Evolutionary conservation across 2,113 vertebrate genomes (phyloP), one percentile per base, ranked within the genome.

Genomic region (Camelus dromedarius): DNA sequence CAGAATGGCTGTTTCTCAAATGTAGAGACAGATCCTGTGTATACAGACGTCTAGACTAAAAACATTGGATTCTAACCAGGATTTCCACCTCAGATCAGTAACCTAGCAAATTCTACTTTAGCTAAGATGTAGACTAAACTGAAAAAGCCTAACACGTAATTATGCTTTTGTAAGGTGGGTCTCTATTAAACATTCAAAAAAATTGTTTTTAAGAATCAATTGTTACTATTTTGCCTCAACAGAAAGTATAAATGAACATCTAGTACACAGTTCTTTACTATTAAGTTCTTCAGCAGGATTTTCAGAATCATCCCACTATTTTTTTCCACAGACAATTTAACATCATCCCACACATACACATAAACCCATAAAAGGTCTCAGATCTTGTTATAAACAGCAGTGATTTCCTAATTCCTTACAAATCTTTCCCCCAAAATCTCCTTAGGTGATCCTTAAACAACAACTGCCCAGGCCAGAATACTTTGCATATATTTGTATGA

Each of bases 211-310:
- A 90, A 81, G 22, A 82, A 80, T 54, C 18, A 79, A 58, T 5
- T 89, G 10, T 66, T 84, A 69, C 28, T 82, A 95, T 85, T 94
- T 77, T 89, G 60, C 52, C 62, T 85, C 54, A 94, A 90, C 8
- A 95, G 56, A 67, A 90, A 96, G 28, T 69, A 96, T 62, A 77
- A 87, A 92, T 52, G 30, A 91, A 69, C 18, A 38, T 32, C n/a
- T 66, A 87, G 67, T 30, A 73, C 22, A 91, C 35, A 73, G 62
- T 76, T 97, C 77, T 91, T 81, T 66, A 73, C 18, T 86, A 67
- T 58, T 84, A 67, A 67, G 75, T 79, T 73, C 64, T 73, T 91
- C 3, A 89, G 48, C 50, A 80, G 69, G 20, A 73, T 77, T 95
- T 93, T 92, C 52, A 93, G 32, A 95, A 87, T 62, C 38, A 89